Conservation (phyloP, 2,113 vertebrate genomes). For the pig (Sus scrofa) region T2T-Sscrofa CM000820.6:46344001-46344500, state of each 20-base stretch:
- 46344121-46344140: no score
- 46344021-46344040: no score
- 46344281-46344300: not conserved
- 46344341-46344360: not conserved
- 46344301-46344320: not conserved
- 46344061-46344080: no score
- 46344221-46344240: not conserved
- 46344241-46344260: not conserved
- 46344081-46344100: no score
- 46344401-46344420: slow-evolving; percentile 7
- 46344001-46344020: no score
- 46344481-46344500: not conserved
- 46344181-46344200: no score
- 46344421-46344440: slow-evolving; percentile 34
- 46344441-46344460: no score
- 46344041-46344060: no score
- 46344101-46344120: no score
- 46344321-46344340: not conserved
- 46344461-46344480: not conserved
- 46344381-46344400: not conserved
- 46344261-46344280: not conserved
- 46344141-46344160: no score
- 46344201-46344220: no score
- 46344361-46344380: not conserved
- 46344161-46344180: no score